Conservation (phyloP, 2,888 invertebrate species). For the Latheticus oryzae region DNA sequence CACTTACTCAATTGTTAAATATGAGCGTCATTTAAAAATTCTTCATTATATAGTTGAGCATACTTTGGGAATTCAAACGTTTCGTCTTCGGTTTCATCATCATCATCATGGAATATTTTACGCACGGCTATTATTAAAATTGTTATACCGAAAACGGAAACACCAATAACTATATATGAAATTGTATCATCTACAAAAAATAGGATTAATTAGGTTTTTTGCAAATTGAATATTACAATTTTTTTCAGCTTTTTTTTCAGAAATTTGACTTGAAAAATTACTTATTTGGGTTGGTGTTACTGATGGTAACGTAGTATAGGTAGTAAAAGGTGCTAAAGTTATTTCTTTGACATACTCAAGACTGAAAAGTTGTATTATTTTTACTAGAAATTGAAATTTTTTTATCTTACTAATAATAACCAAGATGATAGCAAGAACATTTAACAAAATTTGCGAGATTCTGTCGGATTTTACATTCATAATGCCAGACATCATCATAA, state of each 20-base stretch:
- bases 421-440: slow-evolving; percentile 38
- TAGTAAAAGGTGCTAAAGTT: too few species aligned
- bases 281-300: not conserved
- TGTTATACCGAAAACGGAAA: slow-evolving; percentile 27
- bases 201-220: too few species aligned
- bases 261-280: slow-evolving; percentile 3
- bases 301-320: slow-evolving; percentile 3
- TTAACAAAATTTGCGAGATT: slow-evolving; percentile 24
- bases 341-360: not conserved
- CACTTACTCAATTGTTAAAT: too few species aligned
- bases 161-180: slow-evolving; percentile 33
- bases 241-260: not conserved
- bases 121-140: slow-evolving; percentile 14
- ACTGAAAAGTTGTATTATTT: too few species aligned
- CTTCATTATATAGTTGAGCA: slow-evolving; percentile 36
- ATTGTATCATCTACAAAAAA: slow-evolving; percentile 29
- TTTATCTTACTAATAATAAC: slow-evolving; percentile 40
- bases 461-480: slow-evolving; percentile 17
- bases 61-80: slow-evolving; percentile 38
- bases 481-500: slow-evolving; percentile 15
- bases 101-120: slow-evolving; percentile 32
- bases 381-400: not conserved
- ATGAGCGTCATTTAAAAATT: slow-evolving; percentile 35
- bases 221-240: too few species aligned
- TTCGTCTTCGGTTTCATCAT: slow-evolving; percentile 29